These are phyloP conservation scores for Pyrrhosoma nymphula DNA, from an alignment of 2,888 invertebrate species.

Conservation along the genomic window DNA sequence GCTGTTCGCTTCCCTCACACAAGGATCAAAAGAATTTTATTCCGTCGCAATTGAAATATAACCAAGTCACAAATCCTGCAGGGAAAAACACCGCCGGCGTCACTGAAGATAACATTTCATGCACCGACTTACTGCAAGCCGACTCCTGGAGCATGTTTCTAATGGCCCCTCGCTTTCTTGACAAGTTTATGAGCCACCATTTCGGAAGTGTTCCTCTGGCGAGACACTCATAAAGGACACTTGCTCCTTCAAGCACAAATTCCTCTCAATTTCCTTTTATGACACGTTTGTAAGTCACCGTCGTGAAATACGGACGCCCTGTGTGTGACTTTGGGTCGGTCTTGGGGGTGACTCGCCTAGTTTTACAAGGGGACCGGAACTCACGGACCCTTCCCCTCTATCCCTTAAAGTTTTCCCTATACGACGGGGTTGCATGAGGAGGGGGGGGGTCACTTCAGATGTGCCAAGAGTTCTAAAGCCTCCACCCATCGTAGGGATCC, in stretches of 20 bases:
- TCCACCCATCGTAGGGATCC: not conserved
- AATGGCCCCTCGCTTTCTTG: not conserved
- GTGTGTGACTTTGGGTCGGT: not conserved
- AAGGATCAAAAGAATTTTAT: not conserved
- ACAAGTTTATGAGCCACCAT: slow-evolving; percentile 12
- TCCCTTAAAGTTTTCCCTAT: not conserved
- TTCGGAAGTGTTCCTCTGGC: not conserved
- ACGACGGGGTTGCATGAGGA: too few species aligned
- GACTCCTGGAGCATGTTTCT: not conserved
- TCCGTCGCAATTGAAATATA: not conserved
- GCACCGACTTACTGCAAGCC: not conserved
- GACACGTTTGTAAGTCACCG: not conserved
- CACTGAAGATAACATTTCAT: not conserved
- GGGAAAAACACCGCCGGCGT: not conserved
- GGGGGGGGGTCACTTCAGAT: not conserved
- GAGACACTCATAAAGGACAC: slow-evolving; percentile 1
- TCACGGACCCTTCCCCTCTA: not conserved
- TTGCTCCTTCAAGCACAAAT: not conserved
- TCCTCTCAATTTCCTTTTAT: not conserved
- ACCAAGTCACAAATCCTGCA: not conserved
- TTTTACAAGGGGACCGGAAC: not conserved
- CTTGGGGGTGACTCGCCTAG: not conserved
- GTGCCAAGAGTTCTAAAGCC: not conserved
- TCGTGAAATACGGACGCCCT: not conserved
- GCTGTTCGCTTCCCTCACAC: too few species aligned